Conservation (phyloP, 2,888 invertebrate species). For the Trissoscelio sp. region DNA sequence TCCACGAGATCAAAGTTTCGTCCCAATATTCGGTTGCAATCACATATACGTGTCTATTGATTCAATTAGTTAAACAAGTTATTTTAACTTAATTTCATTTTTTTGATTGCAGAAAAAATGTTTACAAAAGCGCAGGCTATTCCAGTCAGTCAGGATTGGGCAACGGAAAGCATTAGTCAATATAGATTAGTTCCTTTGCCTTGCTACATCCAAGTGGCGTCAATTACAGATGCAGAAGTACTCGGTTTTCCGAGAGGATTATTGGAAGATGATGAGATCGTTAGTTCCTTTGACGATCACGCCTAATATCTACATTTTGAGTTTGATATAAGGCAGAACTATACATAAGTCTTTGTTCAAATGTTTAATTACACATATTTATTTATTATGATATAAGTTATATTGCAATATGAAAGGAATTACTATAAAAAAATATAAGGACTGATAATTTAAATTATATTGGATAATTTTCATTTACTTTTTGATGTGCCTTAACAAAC, state of each 20-base stretch:
- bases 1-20: neutral
- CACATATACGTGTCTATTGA: neutral
- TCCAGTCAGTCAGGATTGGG: slow-evolving; percentile 75
- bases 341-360: neutral
- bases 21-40: neutral
- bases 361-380: neutral
- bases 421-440: no score
- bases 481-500: neutral
- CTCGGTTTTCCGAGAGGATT: slow-evolving; percentile 73
- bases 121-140: slow-evolving; percentile 68
- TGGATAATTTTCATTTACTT: no score
- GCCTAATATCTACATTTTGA: neutral
- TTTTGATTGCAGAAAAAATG: slow-evolving; percentile 58
- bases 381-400: neutral
- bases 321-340: neutral
- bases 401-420: neutral
- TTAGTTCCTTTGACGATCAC: slow-evolving; percentile 52
- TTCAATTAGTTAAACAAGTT: no score
- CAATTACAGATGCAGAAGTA: slow-evolving; percentile 64
- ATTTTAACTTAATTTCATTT: neutral
- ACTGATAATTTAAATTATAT: no score
- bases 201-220: slow-evolving; percentile 71
- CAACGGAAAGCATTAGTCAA: slow-evolving; percentile 77
- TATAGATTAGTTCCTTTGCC: slow-evolving; percentile 74
- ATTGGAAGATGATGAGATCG: slow-evolving; percentile 71